Base-by-base conservation (phyloP, 2,888 invertebrate genomes). In the Phyto melanocephala region DNA sequence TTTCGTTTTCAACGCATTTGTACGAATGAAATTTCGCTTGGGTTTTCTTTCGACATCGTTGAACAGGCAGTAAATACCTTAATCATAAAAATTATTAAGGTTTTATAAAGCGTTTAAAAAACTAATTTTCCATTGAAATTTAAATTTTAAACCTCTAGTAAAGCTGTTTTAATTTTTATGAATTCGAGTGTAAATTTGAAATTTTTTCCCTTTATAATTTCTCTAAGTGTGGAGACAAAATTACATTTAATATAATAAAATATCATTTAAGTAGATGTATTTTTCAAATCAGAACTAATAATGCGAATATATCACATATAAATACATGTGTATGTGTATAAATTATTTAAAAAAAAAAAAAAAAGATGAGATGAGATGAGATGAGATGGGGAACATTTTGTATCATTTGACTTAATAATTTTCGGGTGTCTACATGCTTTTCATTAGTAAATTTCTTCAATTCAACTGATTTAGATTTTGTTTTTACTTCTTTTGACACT, bases 181-280 rank as follows among this genome's bases (percentile, higher is more conserved):
- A n/a, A n/a, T n/a, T n/a, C n/a, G n/a, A n/a, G n/a, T n/a, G n/a
- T 11, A 28, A 15, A 54, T n/a, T 28, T 40, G 1, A 40, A 45
- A 17, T 17, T 10, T 17, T 47, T 20, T 6, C 4, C 1, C 5
- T 28, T 5, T 13, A n/a, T n/a, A 52, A 42, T 67, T 58, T 67
- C 40, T 62, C 22, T 24, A 35, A 60, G 62, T 70, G 70, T 45
- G 54, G 4, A 54, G 4, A 13, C 1, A 40, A 72, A 42, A 15
- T 58, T 17, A 28, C 37, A n/a, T 58, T 65, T 4, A n/a, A 37
- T 65, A n/a, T 58, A 28, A 62, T 52, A 70, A 62, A 67, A 52
- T 77, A 70, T 77, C 70, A 62, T 54, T 77, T 70, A 47, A 17
- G 35, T 45, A 42, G 54, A 45, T 60, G 15, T 33, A 24, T 40